Evolutionary conservation across 2,113 vertebrate species (phyloP).

Genomic region (Holacanthus passer): DNA sequence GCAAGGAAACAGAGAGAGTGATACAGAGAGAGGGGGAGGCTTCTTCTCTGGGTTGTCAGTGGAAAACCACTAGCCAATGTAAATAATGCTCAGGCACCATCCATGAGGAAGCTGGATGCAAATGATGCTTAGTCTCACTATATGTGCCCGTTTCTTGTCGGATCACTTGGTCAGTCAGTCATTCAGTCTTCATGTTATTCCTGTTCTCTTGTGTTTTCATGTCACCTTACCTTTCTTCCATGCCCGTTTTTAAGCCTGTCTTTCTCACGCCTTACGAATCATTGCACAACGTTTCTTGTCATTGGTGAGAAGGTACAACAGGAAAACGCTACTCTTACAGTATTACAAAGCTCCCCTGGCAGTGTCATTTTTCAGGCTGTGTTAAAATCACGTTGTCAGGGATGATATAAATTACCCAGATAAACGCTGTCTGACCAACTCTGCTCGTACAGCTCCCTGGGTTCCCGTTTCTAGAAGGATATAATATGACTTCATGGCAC

Average conservation of each 20-base stretch:
- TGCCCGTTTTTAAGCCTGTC: not conserved
- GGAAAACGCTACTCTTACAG: constrained; percentile 46
- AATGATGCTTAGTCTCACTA: constrained; percentile 28
- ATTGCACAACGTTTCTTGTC: constrained; percentile 28
- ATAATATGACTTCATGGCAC: constrained; percentile 43
- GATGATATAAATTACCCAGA: constrained; percentile 69
- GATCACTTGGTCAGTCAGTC: not conserved
- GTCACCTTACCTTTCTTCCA: not conserved
- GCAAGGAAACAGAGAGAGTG: constrained; percentile 55
- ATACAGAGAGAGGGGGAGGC: constrained; percentile 34
- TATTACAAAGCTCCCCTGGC: constrained; percentile 63
- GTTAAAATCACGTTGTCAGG: constrained; percentile 70
- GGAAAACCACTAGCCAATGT: constrained; percentile 45
- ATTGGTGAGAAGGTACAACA: constrained; percentile 16
- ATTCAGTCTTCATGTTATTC: not conserved
- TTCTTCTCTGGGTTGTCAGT: constrained; percentile 36
- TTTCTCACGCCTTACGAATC: constrained; percentile 23
- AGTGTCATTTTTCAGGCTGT: constrained; percentile 69
- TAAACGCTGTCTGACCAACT: constrained; percentile 61
- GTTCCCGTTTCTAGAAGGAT: constrained; percentile 44
- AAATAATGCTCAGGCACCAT: constrained; percentile 52
- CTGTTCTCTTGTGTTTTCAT: not conserved
- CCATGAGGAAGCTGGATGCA: constrained; percentile 38
- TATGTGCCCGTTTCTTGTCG: not conserved
- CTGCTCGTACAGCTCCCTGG: constrained; percentile 38